These are phyloP conservation scores for Hyles euphorbiae DNA, from an alignment of 1,140 invertebrate species.

Conservation along the genomic window DNA sequence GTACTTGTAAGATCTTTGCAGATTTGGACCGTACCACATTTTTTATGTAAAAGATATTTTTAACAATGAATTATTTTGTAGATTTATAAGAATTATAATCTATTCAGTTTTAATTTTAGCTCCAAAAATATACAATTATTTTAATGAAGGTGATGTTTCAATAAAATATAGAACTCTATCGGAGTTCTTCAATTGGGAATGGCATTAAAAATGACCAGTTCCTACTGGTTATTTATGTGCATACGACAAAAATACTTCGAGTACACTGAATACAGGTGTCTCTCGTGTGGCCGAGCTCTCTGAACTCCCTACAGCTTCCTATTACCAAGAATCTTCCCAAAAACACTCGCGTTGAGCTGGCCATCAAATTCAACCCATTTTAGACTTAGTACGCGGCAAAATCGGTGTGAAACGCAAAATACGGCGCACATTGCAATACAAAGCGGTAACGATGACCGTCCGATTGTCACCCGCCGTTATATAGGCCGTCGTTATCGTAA, in stretches of 20 bases:
- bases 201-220: too few relatives aligned
- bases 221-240: too few relatives aligned
- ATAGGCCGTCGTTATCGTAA: conserved; percentile 62
- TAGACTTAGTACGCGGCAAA: conserved; percentile 25
- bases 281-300: too few relatives aligned
- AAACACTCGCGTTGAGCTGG: not conserved
- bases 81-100: too few relatives aligned
- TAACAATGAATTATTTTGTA: too few relatives aligned
- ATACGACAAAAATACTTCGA: too few relatives aligned
- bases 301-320: too few relatives aligned
- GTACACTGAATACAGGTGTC: too few relatives aligned
- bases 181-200: too few relatives aligned
- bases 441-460: conserved; percentile 48
- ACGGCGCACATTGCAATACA: conserved; percentile 42
- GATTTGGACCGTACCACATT: conserved; percentile 67
- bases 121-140: not conserved
- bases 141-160: not conserved
- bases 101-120: too few relatives aligned
- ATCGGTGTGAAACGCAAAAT: conserved; percentile 20
- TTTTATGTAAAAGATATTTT: not conserved
- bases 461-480: conserved; percentile 57
- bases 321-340: conserved; percentile 10
- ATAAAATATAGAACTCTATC: too few relatives aligned
- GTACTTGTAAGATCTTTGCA: conserved; percentile 73
- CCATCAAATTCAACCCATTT: conserved; percentile 45